Base-by-base conservation (phyloP, 2,888 invertebrate genomes). In the Pyrochroa serraticornis region DNA sequence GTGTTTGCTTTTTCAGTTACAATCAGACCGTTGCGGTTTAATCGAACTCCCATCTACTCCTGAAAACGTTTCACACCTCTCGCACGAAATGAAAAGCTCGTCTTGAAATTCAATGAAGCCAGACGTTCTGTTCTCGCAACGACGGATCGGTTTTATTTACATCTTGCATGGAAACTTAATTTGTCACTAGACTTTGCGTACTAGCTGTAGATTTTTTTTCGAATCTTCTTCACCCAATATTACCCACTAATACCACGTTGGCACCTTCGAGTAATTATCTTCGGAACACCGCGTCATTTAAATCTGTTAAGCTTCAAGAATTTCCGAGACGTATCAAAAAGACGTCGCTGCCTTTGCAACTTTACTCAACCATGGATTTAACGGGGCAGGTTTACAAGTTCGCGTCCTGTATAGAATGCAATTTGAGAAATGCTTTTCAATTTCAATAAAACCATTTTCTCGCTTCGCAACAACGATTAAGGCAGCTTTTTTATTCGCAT, bases 1-100 rank as follows among this genome's bases (percentile, higher is more conserved):
- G 65, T 67, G 64, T 67, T 67, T 65, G 63, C 65, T 65, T 65
- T 65, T 65, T 64, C 58, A 58, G 65, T 67, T 65, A 62, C 62
- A 67, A 67, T 66, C 64, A 62, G 62, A 53, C 62, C 60, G 22
- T 22, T 61, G 49, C 62, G 60, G 61, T 65, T 66, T 63, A 65
- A 66, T 65, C 65, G 65, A 60, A 45, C 37, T 45, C 22, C 22
- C 22, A 22, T 22, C 22, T 5, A 22, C 22, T 22, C 22, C 22
- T 22, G 22, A 22, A 22, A 22, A 22, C 22, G 22, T 22, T 22
- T 52, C 43, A 33, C 52, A 52, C 52, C 52, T 52, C 35, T 31
- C 5, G 32, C 31, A 7, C 39, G 32, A 33, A 31, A 39, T 22
- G 22, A 22, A 22, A 49, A 49, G 49, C 49, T 49, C 47, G 14